Evolutionary conservation across 2,113 vertebrate genomes (phyloP).

Genomic region (Kryptolebias marmoratus): DNA sequence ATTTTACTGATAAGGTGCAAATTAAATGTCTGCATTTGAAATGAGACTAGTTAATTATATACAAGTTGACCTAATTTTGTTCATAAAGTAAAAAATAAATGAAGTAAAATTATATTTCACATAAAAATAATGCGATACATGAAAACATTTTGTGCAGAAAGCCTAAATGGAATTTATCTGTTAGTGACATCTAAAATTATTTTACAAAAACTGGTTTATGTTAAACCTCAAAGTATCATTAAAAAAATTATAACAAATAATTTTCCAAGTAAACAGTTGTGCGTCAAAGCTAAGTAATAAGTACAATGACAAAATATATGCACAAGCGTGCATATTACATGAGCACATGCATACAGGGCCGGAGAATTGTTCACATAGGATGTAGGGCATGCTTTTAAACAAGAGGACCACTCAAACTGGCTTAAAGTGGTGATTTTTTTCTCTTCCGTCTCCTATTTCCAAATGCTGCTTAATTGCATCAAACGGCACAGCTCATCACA

Average conservation of each 20-base stretch:
- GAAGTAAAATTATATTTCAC: too few species aligned
- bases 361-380: neutral
- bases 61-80: neutral
- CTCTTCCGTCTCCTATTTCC: neutral
- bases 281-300: too few species aligned
- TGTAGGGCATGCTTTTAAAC: neutral
- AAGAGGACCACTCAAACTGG: neutral
- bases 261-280: neutral
- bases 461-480: neutral
- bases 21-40: neutral
- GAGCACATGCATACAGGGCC: too few species aligned
- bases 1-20: neutral
- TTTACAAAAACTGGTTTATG: too few species aligned
- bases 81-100: neutral
- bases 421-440: neutral
- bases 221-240: too few species aligned
- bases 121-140: too few species aligned
- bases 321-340: neutral
- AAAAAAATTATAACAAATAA: neutral
- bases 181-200: too few species aligned
- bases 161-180: too few species aligned
- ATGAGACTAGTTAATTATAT: neutral
- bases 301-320: too few species aligned
- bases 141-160: too few species aligned
- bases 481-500: neutral